Percentiles rank a stretch among this genome's conserved stretches.
Evolutionary conservation across 2,797 vertebrate genomes (phyloP).

Genomic region (Moxostoma hubbsi): DNA sequence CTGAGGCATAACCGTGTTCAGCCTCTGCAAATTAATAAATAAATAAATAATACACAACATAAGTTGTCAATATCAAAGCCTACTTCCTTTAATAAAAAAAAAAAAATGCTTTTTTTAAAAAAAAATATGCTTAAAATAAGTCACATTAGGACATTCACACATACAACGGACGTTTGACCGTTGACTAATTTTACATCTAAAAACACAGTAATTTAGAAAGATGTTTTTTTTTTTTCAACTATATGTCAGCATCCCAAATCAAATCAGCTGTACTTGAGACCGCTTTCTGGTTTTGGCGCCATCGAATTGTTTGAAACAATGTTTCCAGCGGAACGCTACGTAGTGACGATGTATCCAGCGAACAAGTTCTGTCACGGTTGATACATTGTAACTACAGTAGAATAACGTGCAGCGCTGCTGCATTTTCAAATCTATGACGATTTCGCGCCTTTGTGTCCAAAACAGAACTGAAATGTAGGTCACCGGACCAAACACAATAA

Average conservation of each 20-base stretch:
- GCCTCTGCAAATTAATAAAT: slow-evolving; percentile 75
- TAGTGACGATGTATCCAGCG: background rate
- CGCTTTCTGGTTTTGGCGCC: slow-evolving; percentile 71
- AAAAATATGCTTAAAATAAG: background rate
- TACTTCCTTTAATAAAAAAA: background rate
- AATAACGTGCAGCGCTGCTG: slow-evolving; percentile 40
- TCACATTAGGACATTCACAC: background rate
- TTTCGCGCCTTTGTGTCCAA: slow-evolving; percentile 85
- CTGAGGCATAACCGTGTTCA: slow-evolving; percentile 92
- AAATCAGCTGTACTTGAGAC: slow-evolving; percentile 58
- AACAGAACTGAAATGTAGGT: slow-evolving; percentile 77
- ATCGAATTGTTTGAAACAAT: slow-evolving; percentile 16
- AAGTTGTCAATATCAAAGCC: background rate
- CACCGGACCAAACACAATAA: slow-evolving; percentile 71
- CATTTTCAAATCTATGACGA: slow-evolving; percentile 76
- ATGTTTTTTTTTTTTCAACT: no score
- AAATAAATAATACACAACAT: slow-evolving; percentile 31
- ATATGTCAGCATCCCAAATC: slow-evolving; percentile 26
- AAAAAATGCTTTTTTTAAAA: background rate
- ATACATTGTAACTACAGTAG: background rate
- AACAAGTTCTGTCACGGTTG: background rate
- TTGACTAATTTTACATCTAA: background rate
- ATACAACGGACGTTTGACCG: background rate
- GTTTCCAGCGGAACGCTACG: background rate
- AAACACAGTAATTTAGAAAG: background rate